These are phyloP conservation scores for Hermodice carunculata DNA, from an alignment of 2,888 invertebrate genomes.

Conservation along the genomic window DNA sequence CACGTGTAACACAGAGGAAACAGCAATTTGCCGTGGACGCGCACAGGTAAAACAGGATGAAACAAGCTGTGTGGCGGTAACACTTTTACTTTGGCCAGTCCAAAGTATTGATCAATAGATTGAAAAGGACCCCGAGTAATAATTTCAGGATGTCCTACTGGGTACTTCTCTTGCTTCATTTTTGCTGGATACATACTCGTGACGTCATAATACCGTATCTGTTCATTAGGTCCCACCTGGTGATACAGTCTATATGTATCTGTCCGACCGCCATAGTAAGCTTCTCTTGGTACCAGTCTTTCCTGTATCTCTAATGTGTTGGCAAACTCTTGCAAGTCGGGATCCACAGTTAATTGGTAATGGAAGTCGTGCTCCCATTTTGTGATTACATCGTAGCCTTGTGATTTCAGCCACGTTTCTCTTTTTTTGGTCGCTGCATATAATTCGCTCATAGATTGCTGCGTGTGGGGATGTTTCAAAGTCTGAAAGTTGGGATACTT, in stretches of 20 bases:
- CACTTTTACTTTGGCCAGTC: constrained; percentile 48
- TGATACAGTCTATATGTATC: constrained; percentile 46
- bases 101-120: constrained; percentile 41
- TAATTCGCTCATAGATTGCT: background rate
- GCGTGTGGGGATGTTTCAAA: background rate
- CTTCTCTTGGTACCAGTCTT: constrained; percentile 46
- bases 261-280: constrained; percentile 51
- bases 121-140: constrained; percentile 47
- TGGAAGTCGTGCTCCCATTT: background rate
- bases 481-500: no score
- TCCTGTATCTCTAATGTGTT: constrained; percentile 27
- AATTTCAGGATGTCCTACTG: constrained; percentile 46
- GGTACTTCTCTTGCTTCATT: constrained; percentile 45
- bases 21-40: constrained; percentile 53
- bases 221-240: constrained; percentile 32
- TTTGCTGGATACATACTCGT: constrained; percentile 49
- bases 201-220: constrained; percentile 47
- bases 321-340: constrained; percentile 18
- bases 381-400: background rate
- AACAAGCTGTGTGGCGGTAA: constrained; percentile 49
- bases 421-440: background rate
- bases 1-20: constrained; percentile 63
- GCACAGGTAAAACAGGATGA: constrained; percentile 56
- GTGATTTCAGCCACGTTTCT: background rate
- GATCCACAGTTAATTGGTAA: background rate